A percentile compares a stretch with the other conserved stretches of the same genome.
These are phyloP conservation scores for Corythaixoides concolor DNA, from an alignment of 2,113 vertebrate species.

Conservation along the genomic window DNA sequence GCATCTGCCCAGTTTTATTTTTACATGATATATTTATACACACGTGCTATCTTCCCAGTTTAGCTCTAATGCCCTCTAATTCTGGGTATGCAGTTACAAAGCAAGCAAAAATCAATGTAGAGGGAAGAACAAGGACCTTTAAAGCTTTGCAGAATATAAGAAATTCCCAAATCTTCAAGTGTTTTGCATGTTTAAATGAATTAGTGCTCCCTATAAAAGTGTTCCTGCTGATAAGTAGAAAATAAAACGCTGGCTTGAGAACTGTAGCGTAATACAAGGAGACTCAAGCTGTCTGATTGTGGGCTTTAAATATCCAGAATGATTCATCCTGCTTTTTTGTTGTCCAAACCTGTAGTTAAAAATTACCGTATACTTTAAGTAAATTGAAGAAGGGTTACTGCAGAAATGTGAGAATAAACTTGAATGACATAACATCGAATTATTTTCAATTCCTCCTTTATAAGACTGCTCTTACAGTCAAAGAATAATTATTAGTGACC, in stretches of 20 bases:
- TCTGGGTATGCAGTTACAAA: conserved; percentile 9
- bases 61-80: conserved; percentile 51
- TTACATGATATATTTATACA: conserved; percentile 45
- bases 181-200: conserved; percentile 5
- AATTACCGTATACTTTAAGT: conserved; percentile 51
- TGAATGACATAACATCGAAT: conserved; percentile 53
- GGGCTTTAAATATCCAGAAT: conserved; percentile 62
- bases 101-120: neutral
- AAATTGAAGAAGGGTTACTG: conserved; percentile 51
- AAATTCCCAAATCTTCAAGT: neutral
- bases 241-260: conserved; percentile 49
- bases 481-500: conserved; percentile 51
- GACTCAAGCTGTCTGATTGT: conserved; percentile 63
- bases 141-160: neutral
- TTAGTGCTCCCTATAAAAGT: neutral
- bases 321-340: conserved; percentile 63
- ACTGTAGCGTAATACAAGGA: conserved; percentile 46
- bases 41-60: conserved; percentile 39
- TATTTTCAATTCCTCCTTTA: conserved; percentile 35
- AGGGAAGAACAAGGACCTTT: neutral
- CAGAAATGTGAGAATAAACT: conserved; percentile 57
- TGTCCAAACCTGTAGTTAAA: conserved; percentile 67
- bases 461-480: conserved; percentile 33
- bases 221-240: conserved; percentile 20
- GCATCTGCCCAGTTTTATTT: conserved; percentile 67